phyloP scores from a whole-genome alignment of 2,113 vertebrate species.

The Melierax canorus region DNA sequence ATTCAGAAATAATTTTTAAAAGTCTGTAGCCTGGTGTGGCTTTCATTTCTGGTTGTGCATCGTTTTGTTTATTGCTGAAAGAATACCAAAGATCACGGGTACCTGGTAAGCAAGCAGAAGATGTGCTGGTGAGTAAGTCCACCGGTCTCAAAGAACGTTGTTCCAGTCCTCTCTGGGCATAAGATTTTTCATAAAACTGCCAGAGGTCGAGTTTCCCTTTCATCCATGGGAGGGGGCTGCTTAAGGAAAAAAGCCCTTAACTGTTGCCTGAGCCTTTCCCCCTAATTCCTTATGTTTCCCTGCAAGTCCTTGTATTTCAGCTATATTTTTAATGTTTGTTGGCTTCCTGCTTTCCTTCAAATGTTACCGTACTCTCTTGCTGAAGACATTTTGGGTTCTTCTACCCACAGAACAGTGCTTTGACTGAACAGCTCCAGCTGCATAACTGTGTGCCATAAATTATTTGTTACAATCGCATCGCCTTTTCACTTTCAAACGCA shows the following conservation, averaged over 20 bases:
- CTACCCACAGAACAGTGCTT: neutral
- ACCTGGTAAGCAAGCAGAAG: neutral
- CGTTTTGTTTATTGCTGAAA: neutral
- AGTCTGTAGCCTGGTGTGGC: neutral
- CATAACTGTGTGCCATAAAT: neutral
- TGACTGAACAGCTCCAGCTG: neutral
- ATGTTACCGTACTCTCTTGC: neutral
- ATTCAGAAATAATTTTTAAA: neutral
- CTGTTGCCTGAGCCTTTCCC: neutral
- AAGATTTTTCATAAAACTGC: neutral
- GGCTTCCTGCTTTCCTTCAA: neutral
- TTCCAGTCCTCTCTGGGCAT: neutral
- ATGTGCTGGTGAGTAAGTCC: neutral
- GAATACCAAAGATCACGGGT: neutral
- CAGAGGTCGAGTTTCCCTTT: neutral
- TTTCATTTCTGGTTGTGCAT: neutral
- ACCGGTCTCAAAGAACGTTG: neutral
- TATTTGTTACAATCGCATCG: neutral
- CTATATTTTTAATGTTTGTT: neutral
- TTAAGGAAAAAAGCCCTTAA: neutral
- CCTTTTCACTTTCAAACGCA: neutral
- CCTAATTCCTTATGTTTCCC: neutral
- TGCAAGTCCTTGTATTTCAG: neutral
- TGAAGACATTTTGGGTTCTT: neutral
- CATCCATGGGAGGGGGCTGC: neutral